A percentile compares a stretch with the other conserved stretches of the same genome.
Evolutionary conservation across 2,888 invertebrate genomes (phyloP).

Genomic region (Scrobipalpa atriplicella): DNA sequence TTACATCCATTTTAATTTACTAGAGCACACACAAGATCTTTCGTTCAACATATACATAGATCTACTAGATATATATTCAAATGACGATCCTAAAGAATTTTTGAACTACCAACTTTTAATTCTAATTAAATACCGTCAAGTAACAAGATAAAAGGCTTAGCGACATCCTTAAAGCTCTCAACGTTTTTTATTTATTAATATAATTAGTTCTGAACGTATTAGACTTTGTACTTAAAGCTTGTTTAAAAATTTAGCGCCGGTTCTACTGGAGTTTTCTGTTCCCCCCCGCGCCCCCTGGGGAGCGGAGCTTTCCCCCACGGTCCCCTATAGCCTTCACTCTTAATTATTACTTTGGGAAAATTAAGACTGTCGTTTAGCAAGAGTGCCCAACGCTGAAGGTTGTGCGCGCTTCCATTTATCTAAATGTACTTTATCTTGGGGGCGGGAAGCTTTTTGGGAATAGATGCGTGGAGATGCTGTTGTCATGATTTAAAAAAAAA

Average conservation of each 20-base stretch:
- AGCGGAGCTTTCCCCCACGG: constrained; percentile 29
- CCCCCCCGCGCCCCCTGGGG: constrained; percentile 40
- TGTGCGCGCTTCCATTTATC: constrained; percentile 76
- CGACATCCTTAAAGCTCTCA: constrained; percentile 15
- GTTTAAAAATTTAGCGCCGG: constrained; percentile 79
- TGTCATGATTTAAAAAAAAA: too few species aligned
- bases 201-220: constrained; percentile 76
- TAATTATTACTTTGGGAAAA: constrained; percentile 84
- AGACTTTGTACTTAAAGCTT: constrained; percentile 78
- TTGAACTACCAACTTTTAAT: too few species aligned
- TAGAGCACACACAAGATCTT: too few species aligned
- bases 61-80: too few species aligned
- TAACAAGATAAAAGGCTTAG: not conserved
- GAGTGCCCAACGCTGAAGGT: constrained; percentile 74
- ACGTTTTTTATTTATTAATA: constrained; percentile 68
- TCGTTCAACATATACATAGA: too few species aligned
- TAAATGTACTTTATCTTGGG: constrained; percentile 79
- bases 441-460: constrained; percentile 58
- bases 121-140: not conserved
- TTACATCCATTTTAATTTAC: too few species aligned
- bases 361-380: constrained; percentile 82
- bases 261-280: constrained; percentile 59
- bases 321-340: constrained; percentile 78
- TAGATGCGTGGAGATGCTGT: constrained; percentile 55
- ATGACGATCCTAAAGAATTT: too few species aligned